A percentile compares a stretch with the other conserved stretches of the same genome.
Conservation (phyloP, 2,113 vertebrate species). For the Pontoporia blainvillei region DNA sequence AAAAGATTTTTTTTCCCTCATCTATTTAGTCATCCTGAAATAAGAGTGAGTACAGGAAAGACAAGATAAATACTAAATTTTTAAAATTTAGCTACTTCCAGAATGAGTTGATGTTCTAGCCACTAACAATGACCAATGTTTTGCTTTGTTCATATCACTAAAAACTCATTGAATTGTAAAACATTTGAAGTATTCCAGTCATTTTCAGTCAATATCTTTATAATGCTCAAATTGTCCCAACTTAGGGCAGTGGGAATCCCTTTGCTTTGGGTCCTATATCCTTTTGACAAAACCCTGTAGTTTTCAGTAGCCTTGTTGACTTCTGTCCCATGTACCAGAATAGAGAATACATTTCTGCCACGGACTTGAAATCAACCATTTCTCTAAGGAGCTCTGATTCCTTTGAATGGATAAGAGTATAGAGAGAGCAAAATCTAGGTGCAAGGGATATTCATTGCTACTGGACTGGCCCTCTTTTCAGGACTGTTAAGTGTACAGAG, state of each 20-base stretch:
- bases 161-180: background rate
- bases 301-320: background rate
- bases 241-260: background rate
- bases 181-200: background rate
- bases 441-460: background rate
- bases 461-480: background rate
- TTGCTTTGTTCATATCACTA: background rate
- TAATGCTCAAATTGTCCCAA: background rate
- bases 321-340: background rate
- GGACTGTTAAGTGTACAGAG: background rate
- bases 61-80: background rate
- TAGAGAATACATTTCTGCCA: background rate
- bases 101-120: background rate
- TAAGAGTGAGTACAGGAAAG: background rate
- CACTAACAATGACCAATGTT: background rate
- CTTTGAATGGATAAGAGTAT: background rate
- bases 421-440: background rate
- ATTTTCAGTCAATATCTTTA: background rate
- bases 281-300: background rate
- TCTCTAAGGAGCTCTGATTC: background rate
- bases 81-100: background rate
- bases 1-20: background rate
- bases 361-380: background rate
- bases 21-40: background rate
- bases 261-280: background rate